Evolutionary conservation across 1,140 invertebrate species (phyloP).

Genomic region (Zaprionus tsacasi): DNA sequence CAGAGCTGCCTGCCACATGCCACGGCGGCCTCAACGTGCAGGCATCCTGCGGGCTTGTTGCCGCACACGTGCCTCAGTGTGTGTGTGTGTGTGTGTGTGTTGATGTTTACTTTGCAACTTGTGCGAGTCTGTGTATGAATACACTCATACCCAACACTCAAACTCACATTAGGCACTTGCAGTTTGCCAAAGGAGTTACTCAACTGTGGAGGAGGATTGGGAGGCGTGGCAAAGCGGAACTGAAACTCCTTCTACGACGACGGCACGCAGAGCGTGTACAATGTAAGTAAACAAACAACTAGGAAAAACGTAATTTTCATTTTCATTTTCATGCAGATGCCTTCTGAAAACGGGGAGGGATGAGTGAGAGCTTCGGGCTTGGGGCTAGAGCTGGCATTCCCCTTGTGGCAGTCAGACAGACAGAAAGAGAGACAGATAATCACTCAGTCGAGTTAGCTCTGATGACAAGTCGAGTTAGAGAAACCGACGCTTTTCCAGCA

Average conservation of each 20-base stretch:
- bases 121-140: slow-evolving; percentile 26
- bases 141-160: slow-evolving; percentile 14
- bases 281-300: slow-evolving; percentile 60
- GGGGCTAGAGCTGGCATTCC: not conserved
- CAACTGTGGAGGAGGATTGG: not conserved
- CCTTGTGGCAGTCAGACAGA: slow-evolving; percentile 29
- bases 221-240: not conserved
- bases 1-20: slow-evolving; percentile 6
- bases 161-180: slow-evolving; percentile 42
- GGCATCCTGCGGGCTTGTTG: slow-evolving; percentile 24
- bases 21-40: slow-evolving; percentile 13
- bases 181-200: slow-evolving; percentile 1
- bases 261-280: slow-evolving; percentile 61
- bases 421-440: slow-evolving; percentile 50
- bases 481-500: slow-evolving; percentile 20
- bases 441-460: slow-evolving; percentile 57
- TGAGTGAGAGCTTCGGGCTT: not conserved
- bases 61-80: slow-evolving; percentile 14
- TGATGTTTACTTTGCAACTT: slow-evolving; percentile 55
- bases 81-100: slow-evolving; percentile 8
- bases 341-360: not conserved
- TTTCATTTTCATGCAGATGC: slow-evolving; percentile 51
- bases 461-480: slow-evolving; percentile 55
- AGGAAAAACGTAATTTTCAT: slow-evolving; percentile 72
- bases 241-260: slow-evolving; percentile 12